A percentile compares a stretch with the other conserved stretches of the same genome.
phyloP scores from a whole-genome alignment of 2,888 invertebrate genomes.

The Heteropelma amictum region DNA sequence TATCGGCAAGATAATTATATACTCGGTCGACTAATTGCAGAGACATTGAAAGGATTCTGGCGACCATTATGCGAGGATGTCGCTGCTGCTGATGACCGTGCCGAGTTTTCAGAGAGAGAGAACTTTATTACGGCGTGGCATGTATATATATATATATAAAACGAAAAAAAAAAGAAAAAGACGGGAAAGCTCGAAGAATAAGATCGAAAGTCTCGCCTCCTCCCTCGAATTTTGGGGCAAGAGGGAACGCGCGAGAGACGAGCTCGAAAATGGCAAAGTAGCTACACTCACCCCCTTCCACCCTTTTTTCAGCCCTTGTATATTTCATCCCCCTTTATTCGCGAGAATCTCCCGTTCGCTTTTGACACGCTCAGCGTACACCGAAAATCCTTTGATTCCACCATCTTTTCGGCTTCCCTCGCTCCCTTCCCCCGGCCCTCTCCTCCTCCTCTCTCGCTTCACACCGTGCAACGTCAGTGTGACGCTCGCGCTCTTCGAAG shows the following conservation, averaged over 20 bases:
- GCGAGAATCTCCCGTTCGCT: constrained; percentile 35
- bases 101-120: constrained; percentile 43
- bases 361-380: constrained; percentile 73
- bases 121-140: constrained; percentile 36
- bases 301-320: constrained; percentile 26
- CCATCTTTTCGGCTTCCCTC: constrained; percentile 70
- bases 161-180: constrained; percentile 25
- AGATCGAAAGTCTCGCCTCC: constrained; percentile 55
- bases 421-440: not conserved
- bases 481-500: not conserved
- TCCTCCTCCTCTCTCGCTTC: not conserved
- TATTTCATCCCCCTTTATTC: constrained; percentile 40
- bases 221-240: too few relatives aligned
- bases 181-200: constrained; percentile 35
- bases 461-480: not conserved
- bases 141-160: not conserved
- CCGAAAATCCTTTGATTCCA: constrained; percentile 77
- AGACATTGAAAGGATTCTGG: constrained; percentile 49
- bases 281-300: constrained; percentile 54
- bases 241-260: constrained; percentile 29
- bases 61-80: constrained; percentile 29
- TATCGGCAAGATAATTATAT: constrained; percentile 47
- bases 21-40: constrained; percentile 49
- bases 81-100: constrained; percentile 45
- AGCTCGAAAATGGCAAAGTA: constrained; percentile 56